Evolutionary conservation across 2,888 invertebrate genomes (phyloP).

Genomic region (Linnaemya tessellans): DNA sequence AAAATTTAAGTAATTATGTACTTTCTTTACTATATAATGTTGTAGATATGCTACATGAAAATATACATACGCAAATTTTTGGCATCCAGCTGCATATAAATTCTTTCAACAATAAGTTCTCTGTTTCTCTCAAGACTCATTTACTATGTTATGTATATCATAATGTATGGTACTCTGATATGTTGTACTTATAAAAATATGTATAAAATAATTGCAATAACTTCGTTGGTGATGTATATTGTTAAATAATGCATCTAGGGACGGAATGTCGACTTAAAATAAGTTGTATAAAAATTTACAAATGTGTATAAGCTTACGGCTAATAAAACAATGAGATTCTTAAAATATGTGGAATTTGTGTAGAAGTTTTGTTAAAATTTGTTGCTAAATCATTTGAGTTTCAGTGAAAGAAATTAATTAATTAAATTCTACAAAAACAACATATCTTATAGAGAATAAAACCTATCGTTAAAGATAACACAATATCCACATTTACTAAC

Average conservation of each 20-base stretch:
- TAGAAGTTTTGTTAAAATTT: constrained; percentile 27
- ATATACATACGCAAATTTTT: too few relatives aligned
- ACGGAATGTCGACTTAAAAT: constrained; percentile 58
- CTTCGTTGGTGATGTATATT: constrained; percentile 33
- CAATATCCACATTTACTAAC: constrained; percentile 15
- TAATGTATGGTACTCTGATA: not conserved
- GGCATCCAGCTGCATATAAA: too few relatives aligned
- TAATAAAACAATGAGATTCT: constrained; percentile 49
- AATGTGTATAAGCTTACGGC: constrained; percentile 36
- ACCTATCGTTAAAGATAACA: constrained; percentile 15
- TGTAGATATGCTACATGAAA: too few relatives aligned
- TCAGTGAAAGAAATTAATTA: too few relatives aligned
- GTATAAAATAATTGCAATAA: not conserved
- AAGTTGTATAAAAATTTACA: constrained; percentile 33
- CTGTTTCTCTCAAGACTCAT: too few relatives aligned
- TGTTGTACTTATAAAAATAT: constrained; percentile 22
- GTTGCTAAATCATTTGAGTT: constrained; percentile 1
- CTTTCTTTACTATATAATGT: too few relatives aligned
- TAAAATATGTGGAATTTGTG: constrained; percentile 19
- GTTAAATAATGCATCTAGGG: constrained; percentile 28
- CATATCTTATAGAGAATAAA: constrained; percentile 30
- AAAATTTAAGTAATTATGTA: not conserved
- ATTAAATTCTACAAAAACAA: constrained; percentile 18
- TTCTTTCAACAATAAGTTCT: not conserved
- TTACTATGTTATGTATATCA: not conserved